Conservation (phyloP, 2,113 vertebrate species). For the Lepus europaeus region DNA sequence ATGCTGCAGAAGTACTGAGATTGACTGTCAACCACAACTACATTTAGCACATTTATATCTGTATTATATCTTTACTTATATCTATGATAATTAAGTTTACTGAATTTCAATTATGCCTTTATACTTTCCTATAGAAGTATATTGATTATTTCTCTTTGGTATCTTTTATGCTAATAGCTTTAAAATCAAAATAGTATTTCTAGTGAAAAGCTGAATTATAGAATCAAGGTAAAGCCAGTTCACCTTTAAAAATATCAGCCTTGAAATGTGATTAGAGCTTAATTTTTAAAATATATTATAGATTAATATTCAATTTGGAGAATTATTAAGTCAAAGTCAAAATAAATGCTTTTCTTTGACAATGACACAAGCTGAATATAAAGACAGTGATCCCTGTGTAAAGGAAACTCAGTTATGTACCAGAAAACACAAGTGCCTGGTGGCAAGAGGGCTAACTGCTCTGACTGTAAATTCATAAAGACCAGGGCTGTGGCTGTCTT, state of each 20-base stretch:
- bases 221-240: constrained; percentile 14
- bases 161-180: constrained; percentile 61
- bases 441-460: neutral
- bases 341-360: neutral
- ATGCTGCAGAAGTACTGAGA: constrained; percentile 60
- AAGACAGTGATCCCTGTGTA: neutral
- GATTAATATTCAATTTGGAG: neutral
- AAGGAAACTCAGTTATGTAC: neutral
- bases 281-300: constrained; percentile 40
- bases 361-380: neutral
- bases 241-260: neutral
- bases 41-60: constrained; percentile 59
- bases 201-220: constrained; percentile 66
- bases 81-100: constrained; percentile 71
- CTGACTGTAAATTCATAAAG: neutral
- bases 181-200: constrained; percentile 71
- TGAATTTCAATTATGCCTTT: constrained; percentile 77
- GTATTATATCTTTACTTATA: constrained; percentile 64
- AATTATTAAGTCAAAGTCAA: neutral
- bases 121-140: constrained; percentile 32
- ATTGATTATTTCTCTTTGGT: constrained; percentile 46
- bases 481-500: neutral
- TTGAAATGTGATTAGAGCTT: constrained; percentile 56
- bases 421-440: neutral
- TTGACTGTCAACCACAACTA: constrained; percentile 80